Percentiles rank a stretch among this genome's conserved stretches.
phyloP scores from a whole-genome alignment of 2,113 vertebrate genomes.

The Gadus chalcogrammus region DNA sequence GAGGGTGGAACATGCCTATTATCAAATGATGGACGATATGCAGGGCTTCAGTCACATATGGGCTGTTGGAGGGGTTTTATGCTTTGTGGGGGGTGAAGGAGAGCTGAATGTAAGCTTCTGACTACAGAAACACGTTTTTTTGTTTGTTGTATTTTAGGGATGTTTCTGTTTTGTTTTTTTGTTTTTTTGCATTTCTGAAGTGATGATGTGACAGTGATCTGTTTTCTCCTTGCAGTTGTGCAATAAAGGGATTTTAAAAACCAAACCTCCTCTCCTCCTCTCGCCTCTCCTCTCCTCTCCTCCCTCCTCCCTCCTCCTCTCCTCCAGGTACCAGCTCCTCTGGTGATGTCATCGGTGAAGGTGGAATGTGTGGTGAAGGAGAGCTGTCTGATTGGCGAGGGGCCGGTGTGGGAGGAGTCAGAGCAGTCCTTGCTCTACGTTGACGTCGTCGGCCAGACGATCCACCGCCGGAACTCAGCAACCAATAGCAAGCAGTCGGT shows the following conservation, averaged over 20 bases:
- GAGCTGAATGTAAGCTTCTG: neutral
- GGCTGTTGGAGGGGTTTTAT: neutral
- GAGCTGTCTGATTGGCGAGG: slow-evolving; percentile 76
- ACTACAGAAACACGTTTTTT: neutral
- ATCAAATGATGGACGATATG: no score
- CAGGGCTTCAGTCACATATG: neutral
- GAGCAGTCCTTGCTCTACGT: slow-evolving; percentile 80
- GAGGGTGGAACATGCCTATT: neutral
- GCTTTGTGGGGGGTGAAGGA: neutral
- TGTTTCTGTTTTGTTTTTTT: no score
- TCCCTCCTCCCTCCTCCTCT: no score
- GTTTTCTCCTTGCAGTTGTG: neutral
- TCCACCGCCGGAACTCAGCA: slow-evolving; percentile 79
- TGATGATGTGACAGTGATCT: neutral
- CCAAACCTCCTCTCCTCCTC: no score
- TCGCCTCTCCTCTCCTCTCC: no score
- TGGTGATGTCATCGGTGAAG: slow-evolving; percentile 79
- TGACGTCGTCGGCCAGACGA: slow-evolving; percentile 77
- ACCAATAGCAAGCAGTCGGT: slow-evolving; percentile 69
- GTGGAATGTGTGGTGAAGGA: slow-evolving; percentile 75
- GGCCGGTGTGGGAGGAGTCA: slow-evolving; percentile 88
- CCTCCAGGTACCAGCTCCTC: neutral
- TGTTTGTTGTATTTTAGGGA: no score
- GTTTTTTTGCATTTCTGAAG: no score
- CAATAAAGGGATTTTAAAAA: neutral